phyloP scores from a whole-genome alignment of 2,888 invertebrate species.

The Eurytoma californica region DNA sequence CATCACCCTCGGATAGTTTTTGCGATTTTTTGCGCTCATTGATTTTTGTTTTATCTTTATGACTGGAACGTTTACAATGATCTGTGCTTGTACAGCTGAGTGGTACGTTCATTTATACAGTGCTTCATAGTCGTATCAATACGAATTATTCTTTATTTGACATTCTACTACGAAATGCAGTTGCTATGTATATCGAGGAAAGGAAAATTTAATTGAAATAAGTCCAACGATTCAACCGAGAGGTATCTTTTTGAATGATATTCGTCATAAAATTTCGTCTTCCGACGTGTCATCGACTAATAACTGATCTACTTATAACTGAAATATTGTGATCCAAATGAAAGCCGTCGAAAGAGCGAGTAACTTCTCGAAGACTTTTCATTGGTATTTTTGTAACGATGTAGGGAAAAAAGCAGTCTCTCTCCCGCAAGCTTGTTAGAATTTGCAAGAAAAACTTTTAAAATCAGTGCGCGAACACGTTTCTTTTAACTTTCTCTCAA shows the following conservation, averaged over 20 bases:
- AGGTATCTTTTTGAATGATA: slow-evolving; percentile 18
- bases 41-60: background rate
- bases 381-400: slow-evolving; percentile 44
- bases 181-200: background rate
- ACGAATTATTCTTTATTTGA: no score
- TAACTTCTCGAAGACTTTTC: slow-evolving; percentile 33
- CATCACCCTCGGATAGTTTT: background rate
- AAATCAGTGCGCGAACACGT: background rate
- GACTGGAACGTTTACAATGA: slow-evolving; percentile 20
- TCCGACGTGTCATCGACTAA: slow-evolving; percentile 32
- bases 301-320: slow-evolving; percentile 13
- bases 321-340: slow-evolving; percentile 40
- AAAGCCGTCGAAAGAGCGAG: slow-evolving; percentile 33
- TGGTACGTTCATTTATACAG: slow-evolving; percentile 1
- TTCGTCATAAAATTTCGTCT: slow-evolving; percentile 38
- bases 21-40: background rate
- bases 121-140: no score
- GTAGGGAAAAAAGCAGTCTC: slow-evolving; percentile 11
- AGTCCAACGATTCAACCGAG: slow-evolving; percentile 3
- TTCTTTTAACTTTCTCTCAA: no score
- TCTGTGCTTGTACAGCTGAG: slow-evolving; percentile 24
- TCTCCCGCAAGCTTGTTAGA: slow-evolving; percentile 23
- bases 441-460: background rate
- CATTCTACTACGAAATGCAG: background rate
- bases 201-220: background rate